Conservation (phyloP, 1,140 invertebrate genomes). For the Venturia canescens region DNA sequence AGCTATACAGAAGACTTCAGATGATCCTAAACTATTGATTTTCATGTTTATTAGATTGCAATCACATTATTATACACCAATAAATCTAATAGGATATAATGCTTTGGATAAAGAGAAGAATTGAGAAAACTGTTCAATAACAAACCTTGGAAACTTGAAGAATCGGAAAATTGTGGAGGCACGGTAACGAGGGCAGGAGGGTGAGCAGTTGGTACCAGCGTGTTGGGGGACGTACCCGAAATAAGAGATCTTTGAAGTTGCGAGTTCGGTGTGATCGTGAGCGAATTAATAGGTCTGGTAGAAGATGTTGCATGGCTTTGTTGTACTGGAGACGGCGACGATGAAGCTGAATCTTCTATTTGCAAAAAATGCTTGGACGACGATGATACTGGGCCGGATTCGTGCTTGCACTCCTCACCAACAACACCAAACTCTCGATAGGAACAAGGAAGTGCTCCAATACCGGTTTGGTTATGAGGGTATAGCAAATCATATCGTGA, state of each 20-base stretch:
- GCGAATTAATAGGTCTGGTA: conserved; percentile 51
- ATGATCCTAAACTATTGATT: too few relatives aligned
- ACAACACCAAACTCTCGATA: conserved; percentile 31
- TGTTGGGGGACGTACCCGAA: conserved; percentile 58
- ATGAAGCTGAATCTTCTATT: conserved; percentile 22
- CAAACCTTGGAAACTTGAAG: conserved; percentile 41
- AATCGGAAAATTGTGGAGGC: conserved; percentile 55
- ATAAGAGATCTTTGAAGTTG: conserved; percentile 55
- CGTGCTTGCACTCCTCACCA: background rate
- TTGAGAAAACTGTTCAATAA: background rate
- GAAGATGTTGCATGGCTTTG: conserved; percentile 51
- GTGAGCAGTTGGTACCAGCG: background rate
- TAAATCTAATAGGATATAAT: background rate
- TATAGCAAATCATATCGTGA: conserved; percentile 42
- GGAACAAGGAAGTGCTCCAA: conserved; percentile 8
- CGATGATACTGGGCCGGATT: conserved; percentile 13
- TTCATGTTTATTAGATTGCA: too few relatives aligned
- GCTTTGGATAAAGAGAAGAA: background rate
- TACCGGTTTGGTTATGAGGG: conserved; percentile 33
- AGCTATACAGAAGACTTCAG: too few relatives aligned
- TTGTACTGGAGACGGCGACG: conserved; percentile 38
- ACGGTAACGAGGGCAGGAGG: conserved; percentile 45
- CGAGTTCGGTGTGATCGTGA: conserved; percentile 57
- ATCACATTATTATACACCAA: too few relatives aligned
- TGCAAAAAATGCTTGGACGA: conserved; percentile 6